Percentiles rank a stretch among this genome's conserved stretches.
phyloP scores from a whole-genome alignment of 2,888 invertebrate genomes.

The Orthonychiurus folsomi region DNA sequence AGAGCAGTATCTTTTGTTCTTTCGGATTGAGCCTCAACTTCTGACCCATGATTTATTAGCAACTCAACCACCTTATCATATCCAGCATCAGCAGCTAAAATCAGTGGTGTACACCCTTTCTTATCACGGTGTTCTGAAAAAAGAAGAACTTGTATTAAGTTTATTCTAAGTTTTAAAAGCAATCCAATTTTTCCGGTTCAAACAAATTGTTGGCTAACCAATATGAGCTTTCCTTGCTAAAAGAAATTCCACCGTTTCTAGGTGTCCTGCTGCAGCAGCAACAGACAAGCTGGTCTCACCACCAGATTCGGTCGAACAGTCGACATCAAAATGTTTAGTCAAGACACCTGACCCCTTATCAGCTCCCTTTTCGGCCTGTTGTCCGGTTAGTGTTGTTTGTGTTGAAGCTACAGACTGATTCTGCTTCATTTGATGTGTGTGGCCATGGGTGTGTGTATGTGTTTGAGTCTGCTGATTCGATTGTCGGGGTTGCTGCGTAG shows the following conservation, averaged over 20 bases:
- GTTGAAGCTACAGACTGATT: slow-evolving; percentile 38
- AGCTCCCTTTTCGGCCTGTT: slow-evolving; percentile 16
- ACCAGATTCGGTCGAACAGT: slow-evolving; percentile 96
- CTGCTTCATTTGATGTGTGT: slow-evolving; percentile 18
- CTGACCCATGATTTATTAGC: slow-evolving; percentile 85
- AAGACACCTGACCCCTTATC: background rate
- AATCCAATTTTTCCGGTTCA: background rate
- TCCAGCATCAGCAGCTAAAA: slow-evolving; percentile 93
- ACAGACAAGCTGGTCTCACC: slow-evolving; percentile 96
- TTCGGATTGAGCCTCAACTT: slow-evolving; percentile 97
- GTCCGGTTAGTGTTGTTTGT: slow-evolving; percentile 30
- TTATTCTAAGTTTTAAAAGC: background rate
- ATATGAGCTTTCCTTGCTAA: slow-evolving; percentile 88
- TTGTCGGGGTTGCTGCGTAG: slow-evolving; percentile 23
- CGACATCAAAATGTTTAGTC: slow-evolving; percentile 63
- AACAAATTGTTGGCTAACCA: slow-evolving; percentile 42
- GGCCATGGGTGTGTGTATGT: slow-evolving; percentile 22
- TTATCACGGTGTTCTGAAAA: slow-evolving; percentile 85
- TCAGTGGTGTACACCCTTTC: slow-evolving; percentile 96
- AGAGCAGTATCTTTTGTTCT: slow-evolving; percentile 97
- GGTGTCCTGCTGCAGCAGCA: slow-evolving; percentile 94
- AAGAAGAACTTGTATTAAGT: slow-evolving; percentile 15
- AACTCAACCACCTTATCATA: slow-evolving; percentile 87
- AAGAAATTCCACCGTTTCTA: slow-evolving; percentile 86
- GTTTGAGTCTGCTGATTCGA: slow-evolving; percentile 32